Evolutionary conservation across 92 coral and sea anemone species (phyloP).

Genomic region (Porites cylindrica): DNA sequence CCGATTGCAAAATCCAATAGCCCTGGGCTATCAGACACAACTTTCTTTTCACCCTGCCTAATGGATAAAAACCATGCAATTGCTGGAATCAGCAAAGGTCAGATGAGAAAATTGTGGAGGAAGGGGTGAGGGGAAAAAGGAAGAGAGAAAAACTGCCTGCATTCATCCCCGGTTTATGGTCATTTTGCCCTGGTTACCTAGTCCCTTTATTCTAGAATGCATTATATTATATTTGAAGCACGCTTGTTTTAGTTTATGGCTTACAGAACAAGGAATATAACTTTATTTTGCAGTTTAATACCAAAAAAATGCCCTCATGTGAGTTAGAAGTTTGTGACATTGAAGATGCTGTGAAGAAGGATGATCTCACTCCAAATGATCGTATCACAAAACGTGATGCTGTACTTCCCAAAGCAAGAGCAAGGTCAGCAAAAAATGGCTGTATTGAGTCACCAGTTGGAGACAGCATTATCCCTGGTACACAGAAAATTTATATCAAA

Average conservation of each 20-base stretch:
- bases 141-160: too few species aligned
- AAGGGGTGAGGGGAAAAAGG: too few species aligned
- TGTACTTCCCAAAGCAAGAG: constrained; percentile 85
- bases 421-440: constrained; percentile 27
- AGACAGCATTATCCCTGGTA: constrained; percentile 95
- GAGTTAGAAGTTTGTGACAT: constrained; percentile 86
- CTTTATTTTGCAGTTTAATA: neutral
- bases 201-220: too few species aligned
- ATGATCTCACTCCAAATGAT: constrained; percentile 85
- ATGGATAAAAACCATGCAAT: too few species aligned
- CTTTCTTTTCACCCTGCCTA: too few species aligned
- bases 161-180: too few species aligned
- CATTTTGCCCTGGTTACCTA: too few species aligned
- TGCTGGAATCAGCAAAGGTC: too few species aligned
- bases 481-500: constrained; percentile 90
- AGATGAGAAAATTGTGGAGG: too few species aligned
- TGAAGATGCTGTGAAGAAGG: constrained; percentile 90
- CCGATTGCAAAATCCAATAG: too few species aligned
- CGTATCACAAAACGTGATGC: constrained; percentile 68
- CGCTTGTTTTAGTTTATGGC: neutral
- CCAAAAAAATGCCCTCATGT: constrained; percentile 76
- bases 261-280: too few species aligned
- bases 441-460: constrained; percentile 69
- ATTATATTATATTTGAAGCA: neutral
- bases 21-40: too few species aligned